A percentile compares a stretch with the other conserved stretches of the same genome.
These are phyloP conservation scores for Prolemur simus DNA, from an alignment of 2,113 vertebrate species.

Conservation along the genomic window DNA sequence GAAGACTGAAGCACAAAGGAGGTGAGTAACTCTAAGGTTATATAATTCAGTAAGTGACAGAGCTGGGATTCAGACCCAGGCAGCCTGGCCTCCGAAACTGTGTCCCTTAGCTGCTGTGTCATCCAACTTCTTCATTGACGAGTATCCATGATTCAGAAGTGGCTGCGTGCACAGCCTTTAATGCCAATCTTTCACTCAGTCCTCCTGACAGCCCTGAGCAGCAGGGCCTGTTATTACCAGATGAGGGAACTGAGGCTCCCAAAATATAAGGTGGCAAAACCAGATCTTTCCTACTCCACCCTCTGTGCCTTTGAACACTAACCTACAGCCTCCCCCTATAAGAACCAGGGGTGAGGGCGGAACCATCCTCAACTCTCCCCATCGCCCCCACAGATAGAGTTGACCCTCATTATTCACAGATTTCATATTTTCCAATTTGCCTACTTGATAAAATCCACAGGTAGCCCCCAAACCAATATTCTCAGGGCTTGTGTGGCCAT, in stretches of 20 bases:
- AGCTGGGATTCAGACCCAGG: background rate
- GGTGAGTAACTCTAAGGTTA: background rate
- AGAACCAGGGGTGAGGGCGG: background rate
- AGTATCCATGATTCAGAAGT: background rate
- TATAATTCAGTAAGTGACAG: background rate
- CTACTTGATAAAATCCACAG: background rate
- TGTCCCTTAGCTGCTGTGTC: rapidly evolving
- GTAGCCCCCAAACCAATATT: too few species aligned
- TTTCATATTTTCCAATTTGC: background rate
- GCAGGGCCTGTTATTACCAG: background rate
- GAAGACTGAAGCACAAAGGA: background rate
- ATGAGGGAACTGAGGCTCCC: background rate
- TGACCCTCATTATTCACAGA: background rate
- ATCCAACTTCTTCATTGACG: background rate
- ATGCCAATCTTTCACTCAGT: background rate
- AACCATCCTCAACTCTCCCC: too few species aligned
- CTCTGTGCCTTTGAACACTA: background rate
- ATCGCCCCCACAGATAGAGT: background rate
- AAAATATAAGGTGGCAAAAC: background rate
- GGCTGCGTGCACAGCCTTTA: background rate
- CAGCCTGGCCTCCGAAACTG: background rate
- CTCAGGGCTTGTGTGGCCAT: background rate
- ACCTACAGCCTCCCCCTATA: too few species aligned
- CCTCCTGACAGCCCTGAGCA: background rate
- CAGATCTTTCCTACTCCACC: background rate